These are phyloP conservation scores for Drepanosiphum platanoidis DNA, from an alignment of 2,888 invertebrate species.

Conservation along the genomic window DNA sequence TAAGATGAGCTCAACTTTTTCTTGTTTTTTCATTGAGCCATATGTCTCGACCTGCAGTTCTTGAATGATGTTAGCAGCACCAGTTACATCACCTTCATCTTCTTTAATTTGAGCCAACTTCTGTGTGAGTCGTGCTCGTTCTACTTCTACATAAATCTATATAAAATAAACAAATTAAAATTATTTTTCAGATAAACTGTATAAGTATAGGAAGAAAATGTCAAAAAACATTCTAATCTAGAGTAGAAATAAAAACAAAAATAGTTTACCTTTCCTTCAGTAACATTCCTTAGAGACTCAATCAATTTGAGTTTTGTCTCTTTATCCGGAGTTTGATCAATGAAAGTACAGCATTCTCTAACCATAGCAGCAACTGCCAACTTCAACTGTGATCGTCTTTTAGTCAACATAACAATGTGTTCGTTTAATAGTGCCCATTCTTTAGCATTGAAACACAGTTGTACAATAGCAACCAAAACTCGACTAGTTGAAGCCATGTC, in stretches of 20 bases:
- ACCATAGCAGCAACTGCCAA: slow-evolving; percentile 97
- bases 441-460: slow-evolving; percentile 88
- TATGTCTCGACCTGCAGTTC: slow-evolving; percentile 98
- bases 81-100: slow-evolving; percentile 82
- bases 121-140: slow-evolving; percentile 94
- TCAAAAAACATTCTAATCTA: background rate
- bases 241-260: background rate
- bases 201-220: background rate
- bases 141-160: slow-evolving; percentile 98
- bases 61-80: slow-evolving; percentile 93
- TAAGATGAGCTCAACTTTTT: slow-evolving; percentile 95
- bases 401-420: slow-evolving; percentile 88
- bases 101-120: slow-evolving; percentile 87
- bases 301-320: slow-evolving; percentile 93
- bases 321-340: slow-evolving; percentile 90
- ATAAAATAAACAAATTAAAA: slow-evolving; percentile 37
- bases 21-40: slow-evolving; percentile 97
- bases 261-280: slow-evolving; percentile 86
- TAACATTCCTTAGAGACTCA: slow-evolving; percentile 92
- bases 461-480: slow-evolving; percentile 91
- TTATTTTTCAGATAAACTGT: background rate
- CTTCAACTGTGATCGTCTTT: slow-evolving; percentile 94
- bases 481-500: slow-evolving; percentile 95
- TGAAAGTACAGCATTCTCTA: slow-evolving; percentile 92
- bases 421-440: slow-evolving; percentile 95